A percentile compares a stretch with the other conserved stretches of the same genome.
Conservation (phyloP, 2,113 vertebrate species). For the Bos taurus region ARS-UCD2.0 NC_037340.1:59974501-59975000, state of each 20-base stretch:
- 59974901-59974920: background rate
- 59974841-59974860: background rate
- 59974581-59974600: background rate
- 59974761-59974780: background rate
- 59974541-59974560: background rate
- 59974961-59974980: background rate
- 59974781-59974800: background rate
- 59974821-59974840: background rate
- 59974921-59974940: background rate
- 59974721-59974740: background rate
- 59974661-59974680: background rate
- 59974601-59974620: background rate
- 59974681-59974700: background rate
- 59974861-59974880: background rate
- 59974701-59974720: background rate
- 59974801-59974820: background rate
- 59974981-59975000: background rate
- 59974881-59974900: background rate
- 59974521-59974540: background rate
- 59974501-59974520: background rate
- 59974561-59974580: background rate
- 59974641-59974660: background rate
- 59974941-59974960: background rate
- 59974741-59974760: conserved; percentile 4
- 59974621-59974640: background rate